phyloP scores from a whole-genome alignment of 2,797 vertebrate genomes.

The Gephyroberyx darwinii region DNA sequence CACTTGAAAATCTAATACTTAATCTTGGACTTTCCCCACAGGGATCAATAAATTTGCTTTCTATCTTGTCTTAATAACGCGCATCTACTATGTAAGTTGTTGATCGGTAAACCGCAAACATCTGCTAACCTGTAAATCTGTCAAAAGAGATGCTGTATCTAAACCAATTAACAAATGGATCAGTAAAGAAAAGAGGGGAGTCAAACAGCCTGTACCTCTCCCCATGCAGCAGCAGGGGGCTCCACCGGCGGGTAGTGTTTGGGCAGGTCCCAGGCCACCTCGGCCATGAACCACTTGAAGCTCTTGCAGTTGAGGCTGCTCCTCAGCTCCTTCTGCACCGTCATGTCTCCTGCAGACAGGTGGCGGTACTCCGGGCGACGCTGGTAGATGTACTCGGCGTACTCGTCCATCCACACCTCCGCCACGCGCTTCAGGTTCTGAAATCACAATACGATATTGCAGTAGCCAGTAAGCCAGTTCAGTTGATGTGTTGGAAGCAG shows the following conservation, averaged over 20 bases:
- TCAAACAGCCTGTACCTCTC: conserved; percentile 82
- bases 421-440: conserved; percentile 98
- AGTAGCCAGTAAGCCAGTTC: no score
- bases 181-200: no score
- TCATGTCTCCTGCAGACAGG: conserved; percentile 91
- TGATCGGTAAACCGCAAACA: no score
- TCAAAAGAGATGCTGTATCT: no score
- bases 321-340: conserved; percentile 90
- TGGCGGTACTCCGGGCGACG: conserved; percentile 96
- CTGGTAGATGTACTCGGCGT: conserved; percentile 94
- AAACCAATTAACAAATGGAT: no score
- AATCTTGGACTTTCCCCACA: no score
- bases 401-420: conserved; percentile 99
- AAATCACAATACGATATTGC: not conserved
- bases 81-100: no score
- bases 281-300: conserved; percentile 97
- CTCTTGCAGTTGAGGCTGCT: conserved; percentile 88
- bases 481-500: no score
- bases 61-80: no score
- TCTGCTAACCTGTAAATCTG: no score
- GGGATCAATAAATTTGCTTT: no score
- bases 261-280: conserved; percentile 96
- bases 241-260: conserved; percentile 96
- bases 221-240: conserved; percentile 94
- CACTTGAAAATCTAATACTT: no score